Base-by-base conservation (phyloP, 2,797 vertebrate genomes). In the Paguma larvata region DNA sequence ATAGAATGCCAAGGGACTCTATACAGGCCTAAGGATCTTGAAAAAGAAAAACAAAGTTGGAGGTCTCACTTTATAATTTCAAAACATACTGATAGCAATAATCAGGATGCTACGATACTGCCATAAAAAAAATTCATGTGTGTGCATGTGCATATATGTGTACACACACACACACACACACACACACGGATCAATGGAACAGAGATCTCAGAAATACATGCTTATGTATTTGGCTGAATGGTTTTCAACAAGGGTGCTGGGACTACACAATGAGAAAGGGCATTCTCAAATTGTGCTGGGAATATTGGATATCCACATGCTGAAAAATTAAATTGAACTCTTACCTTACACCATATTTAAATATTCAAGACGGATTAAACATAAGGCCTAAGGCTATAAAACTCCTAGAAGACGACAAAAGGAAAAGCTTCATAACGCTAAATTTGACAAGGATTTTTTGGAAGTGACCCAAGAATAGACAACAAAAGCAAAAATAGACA, bases 401-500 rank as follows among this genome's bases (percentile, higher is more conserved):
- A 65, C 65, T 92, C 78, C 44, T 70, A 48, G 25, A 86, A 82
- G 65, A 83, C 65, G 92, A 56, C 18, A 65, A 16, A 70, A 23
- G 12, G 3, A 7, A 38, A 75, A 65, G 14, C 13, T 53, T 86
- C 16, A 46, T n/a, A 10, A 25, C 19, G 16, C 14, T 38, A 7
- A 2, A 70, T 73, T 85, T 91, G 30, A 34, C n/a, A 68, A 56
- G 84, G n/a, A 83, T 65, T 72, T 67, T 23, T 89, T 89, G 16
- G 27, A 46, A 65, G 30, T 85, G 70, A 92, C 32, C 32, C 44
- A 93, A 91, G 16, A 30, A 34, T 1, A 51, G 38, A 4, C 13
- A 93, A 67, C 62, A 75, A 90, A 92, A 89, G n/a, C 15, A 83
- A 94, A 93, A 77, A 44, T 15, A 95, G 56, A 84, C 23, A 68